Evolutionary conservation across 1,140 invertebrate genomes (phyloP).

Genomic region (Temnothorax nylanderi): DNA sequence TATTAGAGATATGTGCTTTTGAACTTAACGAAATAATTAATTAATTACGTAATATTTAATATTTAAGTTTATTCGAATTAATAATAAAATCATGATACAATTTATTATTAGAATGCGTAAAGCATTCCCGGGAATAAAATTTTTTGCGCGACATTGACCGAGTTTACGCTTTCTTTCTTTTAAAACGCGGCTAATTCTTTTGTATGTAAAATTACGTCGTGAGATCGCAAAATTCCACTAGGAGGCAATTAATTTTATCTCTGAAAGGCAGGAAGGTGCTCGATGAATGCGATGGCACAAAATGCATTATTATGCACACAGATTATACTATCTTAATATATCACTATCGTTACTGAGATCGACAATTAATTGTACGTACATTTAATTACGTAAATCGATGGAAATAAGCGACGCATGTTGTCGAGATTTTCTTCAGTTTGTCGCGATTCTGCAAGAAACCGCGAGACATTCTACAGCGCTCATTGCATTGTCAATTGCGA

Average conservation of each 20-base stretch:
- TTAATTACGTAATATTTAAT: not conserved
- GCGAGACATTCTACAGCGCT: not conserved
- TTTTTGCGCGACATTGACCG: constrained; percentile 44
- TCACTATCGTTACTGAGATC: constrained; percentile 3
- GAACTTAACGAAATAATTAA: not conserved
- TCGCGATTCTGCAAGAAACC: not conserved
- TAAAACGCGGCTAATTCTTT: constrained; percentile 44
- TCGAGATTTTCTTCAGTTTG: not conserved
- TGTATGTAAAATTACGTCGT: constrained; percentile 46
- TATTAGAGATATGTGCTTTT: not conserved
- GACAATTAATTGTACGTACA: not conserved
- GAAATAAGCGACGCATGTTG: not conserved
- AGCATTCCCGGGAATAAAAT: not conserved
- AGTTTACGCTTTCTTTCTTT: constrained; percentile 59
- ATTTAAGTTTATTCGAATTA: not conserved
- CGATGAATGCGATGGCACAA: constrained; percentile 9
- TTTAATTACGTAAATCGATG: constrained; percentile 41
- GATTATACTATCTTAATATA: constrained; percentile 25
- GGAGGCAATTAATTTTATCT: constrained; percentile 84
- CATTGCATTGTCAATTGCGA: not conserved
- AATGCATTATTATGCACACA: constrained; percentile 37
- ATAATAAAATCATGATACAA: not conserved
- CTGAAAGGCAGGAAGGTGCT: constrained; percentile 81
- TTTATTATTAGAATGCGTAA: constrained; percentile 14
- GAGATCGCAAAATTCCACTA: constrained; percentile 31